Conservation (phyloP, 2,888 invertebrate species). For the Hirtodrosophila alboralis region DNA sequence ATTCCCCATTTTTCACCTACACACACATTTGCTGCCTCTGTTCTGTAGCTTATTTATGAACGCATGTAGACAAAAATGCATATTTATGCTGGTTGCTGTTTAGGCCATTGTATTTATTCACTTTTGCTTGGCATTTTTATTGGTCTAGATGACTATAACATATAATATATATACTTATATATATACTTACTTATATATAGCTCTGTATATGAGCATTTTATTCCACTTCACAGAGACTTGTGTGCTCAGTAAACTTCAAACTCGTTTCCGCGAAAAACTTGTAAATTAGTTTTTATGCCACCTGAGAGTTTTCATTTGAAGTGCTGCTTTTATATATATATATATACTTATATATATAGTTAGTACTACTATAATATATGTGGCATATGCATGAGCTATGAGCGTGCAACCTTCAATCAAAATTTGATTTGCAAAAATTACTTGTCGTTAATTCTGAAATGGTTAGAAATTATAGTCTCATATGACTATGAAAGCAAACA, state of each 20-base stretch:
- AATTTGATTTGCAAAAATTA: slow-evolving; percentile 27
- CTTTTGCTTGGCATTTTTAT: slow-evolving; percentile 62
- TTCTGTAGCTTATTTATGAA: slow-evolving; percentile 53
- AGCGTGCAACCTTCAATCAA: slow-evolving; percentile 18
- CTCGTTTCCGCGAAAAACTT: slow-evolving; percentile 39
- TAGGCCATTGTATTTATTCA: slow-evolving; percentile 52
- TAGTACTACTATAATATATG: too few species aligned
- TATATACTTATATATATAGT: too few species aligned
- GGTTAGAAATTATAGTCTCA: slow-evolving; percentile 13
- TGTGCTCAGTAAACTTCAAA: slow-evolving; percentile 46
- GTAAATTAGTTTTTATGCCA: slow-evolving; percentile 62
- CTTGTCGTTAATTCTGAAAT: slow-evolving; percentile 20
- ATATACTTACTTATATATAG: too few species aligned
- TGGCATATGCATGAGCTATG: slow-evolving; percentile 27
- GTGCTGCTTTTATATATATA: too few species aligned
- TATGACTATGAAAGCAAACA: too few species aligned
- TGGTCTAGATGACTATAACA: slow-evolving; percentile 36
- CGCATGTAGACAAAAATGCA: slow-evolving; percentile 65
- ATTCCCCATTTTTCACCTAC: background rate
- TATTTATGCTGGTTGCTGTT: slow-evolving; percentile 65
- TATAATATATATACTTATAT: slow-evolving; percentile 1
- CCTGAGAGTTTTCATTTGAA: slow-evolving; percentile 49
- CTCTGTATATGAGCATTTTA: too few species aligned
- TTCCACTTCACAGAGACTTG: slow-evolving; percentile 18
- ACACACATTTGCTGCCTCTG: background rate